Base-by-base conservation (phyloP, 2,797 vertebrate genomes). In the Percopsis omiscomaycus region DNA sequence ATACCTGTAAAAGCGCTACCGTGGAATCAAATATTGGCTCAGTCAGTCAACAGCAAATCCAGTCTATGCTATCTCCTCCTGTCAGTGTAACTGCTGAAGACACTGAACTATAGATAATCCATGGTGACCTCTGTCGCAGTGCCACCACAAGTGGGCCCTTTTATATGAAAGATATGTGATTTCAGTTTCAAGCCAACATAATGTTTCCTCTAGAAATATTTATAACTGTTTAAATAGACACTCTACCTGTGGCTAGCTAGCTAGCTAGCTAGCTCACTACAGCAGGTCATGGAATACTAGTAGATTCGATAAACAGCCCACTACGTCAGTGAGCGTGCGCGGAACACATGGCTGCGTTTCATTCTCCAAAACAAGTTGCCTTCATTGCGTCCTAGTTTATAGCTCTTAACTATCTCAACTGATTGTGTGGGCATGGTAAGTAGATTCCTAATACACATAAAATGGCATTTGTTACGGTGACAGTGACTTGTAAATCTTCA, bases 1-100 rank as follows among this genome's bases (percentile, higher is more conserved):
- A 71, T 89, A 90, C 88, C 89, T 90, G 88, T 87, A 81, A 66
- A 75, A 32, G 80, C 73, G 8, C 73, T 67, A 65, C 77, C 61
- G 84, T 77, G 64, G 77, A 73, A 3, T 75, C 74, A 74, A 81
- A 77, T 69, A 32, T 13, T 48, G 32, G 28, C 64, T 75, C 32
- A 55, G 84, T 79, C 79, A 82, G 85, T 84, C 86, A 72, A 66
- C 66, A 78, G 85, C 84, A 78, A 15, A 57, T 57, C 32, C 81
- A 75, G 75, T 73, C 77, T 71, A 81, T 70, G 67, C 74, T 85
- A 76, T 73, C 80, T 72, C 74, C 61, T 68, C 67, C 57, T 75
- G 72, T 79, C 74, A 77, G 63, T 71, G 50, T 76, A 69, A 32
- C 52, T 73, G 63, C 56, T 75, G 62, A 61, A 59, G 55, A 11